A percentile compares a stretch with the other conserved stretches of the same genome.
These are phyloP conservation scores for Poeciliopsis retropinna DNA, from an alignment of 2,113 vertebrate genomes.

Conservation along the genomic window DNA sequence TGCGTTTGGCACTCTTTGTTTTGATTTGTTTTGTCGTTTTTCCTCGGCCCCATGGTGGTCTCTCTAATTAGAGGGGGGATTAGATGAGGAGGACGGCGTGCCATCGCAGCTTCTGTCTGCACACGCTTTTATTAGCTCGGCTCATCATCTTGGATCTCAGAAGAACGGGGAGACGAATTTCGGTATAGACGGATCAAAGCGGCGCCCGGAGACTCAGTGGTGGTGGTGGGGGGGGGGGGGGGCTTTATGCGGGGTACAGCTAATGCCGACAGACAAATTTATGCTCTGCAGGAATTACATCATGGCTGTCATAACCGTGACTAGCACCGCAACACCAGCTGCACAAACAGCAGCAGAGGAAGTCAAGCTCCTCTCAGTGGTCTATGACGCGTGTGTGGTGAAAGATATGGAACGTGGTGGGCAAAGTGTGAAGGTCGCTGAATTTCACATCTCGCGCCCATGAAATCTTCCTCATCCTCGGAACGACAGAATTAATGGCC, in stretches of 20 bases:
- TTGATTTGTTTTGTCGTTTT: slow-evolving; percentile 28
- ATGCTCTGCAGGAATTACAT: slow-evolving; percentile 3
- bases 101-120: slow-evolving; percentile 59
- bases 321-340: slow-evolving; percentile 2
- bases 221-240: too few relatives aligned
- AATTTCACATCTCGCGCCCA: slow-evolving; percentile 43
- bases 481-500: slow-evolving; percentile 14
- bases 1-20: slow-evolving; percentile 10
- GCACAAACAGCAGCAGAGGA: slow-evolving; percentile 27
- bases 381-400: slow-evolving; percentile 32
- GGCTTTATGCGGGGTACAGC: slow-evolving; percentile 28
- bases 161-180: slow-evolving; percentile 31
- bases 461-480: background rate
- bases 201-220: slow-evolving; percentile 22
- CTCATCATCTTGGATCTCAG: slow-evolving; percentile 44
- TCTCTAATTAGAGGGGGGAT: slow-evolving; percentile 69
- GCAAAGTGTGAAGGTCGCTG: slow-evolving; percentile 43
- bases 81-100: slow-evolving; percentile 64
- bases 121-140: slow-evolving; percentile 65
- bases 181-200: slow-evolving; percentile 51
- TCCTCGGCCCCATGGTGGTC: slow-evolving; percentile 30
- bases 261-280: slow-evolving; percentile 38
- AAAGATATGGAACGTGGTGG: slow-evolving; percentile 52
- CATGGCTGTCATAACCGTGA: slow-evolving; percentile 23
- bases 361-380: slow-evolving; percentile 24